Percentiles rank a stretch among this genome's conserved stretches.
Conservation (phyloP, 2,888 invertebrate genomes). For the Drosophila multiciliata region DNA sequence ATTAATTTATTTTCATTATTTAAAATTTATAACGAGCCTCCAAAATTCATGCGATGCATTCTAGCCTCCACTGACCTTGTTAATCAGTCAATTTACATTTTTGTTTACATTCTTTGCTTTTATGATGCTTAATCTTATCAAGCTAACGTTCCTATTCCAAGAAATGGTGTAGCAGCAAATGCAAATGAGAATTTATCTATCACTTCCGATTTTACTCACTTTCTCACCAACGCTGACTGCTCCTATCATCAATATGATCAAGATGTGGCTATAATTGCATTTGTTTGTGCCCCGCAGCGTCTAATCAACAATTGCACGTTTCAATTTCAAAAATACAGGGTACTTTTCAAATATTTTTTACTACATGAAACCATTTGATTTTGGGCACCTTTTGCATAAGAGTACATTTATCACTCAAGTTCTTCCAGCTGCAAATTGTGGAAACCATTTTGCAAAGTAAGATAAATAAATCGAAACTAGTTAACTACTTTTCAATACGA, state of each 20-base stretch:
- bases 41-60: not conserved
- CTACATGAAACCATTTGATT: not conserved
- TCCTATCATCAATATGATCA: not conserved
- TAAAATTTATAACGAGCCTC: not conserved
- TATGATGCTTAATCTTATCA: not conserved
- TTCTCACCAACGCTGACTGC: not conserved
- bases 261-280: constrained; percentile 35
- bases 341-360: constrained; percentile 10
- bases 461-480: constrained; percentile 8
- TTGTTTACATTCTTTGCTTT: no score
- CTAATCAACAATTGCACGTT: constrained; percentile 39
- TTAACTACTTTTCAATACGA: not conserved
- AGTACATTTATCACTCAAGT: constrained; percentile 59
- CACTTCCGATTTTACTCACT: not conserved
- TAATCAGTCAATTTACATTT: constrained; percentile 2
- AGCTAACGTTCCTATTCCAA: constrained; percentile 25
- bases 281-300: constrained; percentile 19
- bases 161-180: constrained; percentile 32
- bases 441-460: constrained; percentile 46
- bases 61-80: constrained; percentile 11
- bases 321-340: constrained; percentile 19
- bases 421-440: constrained; percentile 43
- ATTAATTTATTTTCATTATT: not conserved
- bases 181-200: not conserved
- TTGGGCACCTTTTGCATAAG: not conserved